phyloP scores from a whole-genome alignment of 2,797 vertebrate genomes.

The Arctocebus calabarensis region DNA sequence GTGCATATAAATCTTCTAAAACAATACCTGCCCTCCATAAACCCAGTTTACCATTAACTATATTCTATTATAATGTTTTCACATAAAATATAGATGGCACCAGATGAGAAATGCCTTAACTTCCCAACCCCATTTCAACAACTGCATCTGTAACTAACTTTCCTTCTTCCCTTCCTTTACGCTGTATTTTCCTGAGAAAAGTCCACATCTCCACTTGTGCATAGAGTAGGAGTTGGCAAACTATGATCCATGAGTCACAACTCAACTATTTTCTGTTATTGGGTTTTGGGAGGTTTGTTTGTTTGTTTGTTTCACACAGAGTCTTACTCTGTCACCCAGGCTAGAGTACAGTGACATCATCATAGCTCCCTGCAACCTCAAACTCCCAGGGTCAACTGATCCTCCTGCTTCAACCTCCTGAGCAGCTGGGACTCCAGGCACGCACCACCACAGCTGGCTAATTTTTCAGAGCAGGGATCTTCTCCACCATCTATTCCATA shows the following conservation, averaged over 20 bases:
- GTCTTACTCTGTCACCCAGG: not conserved
- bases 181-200: not conserved
- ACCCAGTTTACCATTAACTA: not conserved
- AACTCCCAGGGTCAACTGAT: not conserved
- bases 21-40: not conserved
- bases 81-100: not conserved
- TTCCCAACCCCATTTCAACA: not conserved
- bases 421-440: not conserved
- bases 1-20: not conserved
- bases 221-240: not conserved
- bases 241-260: not conserved
- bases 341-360: not conserved
- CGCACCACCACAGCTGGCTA: not conserved
- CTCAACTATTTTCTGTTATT: not conserved
- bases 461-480: not conserved
- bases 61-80: conserved; percentile 31
- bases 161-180: not conserved
- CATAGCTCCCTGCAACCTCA: not conserved
- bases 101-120: not conserved
- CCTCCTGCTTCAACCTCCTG: not conserved
- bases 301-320: not conserved
- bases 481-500: not conserved
- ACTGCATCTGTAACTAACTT: not conserved
- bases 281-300: not conserved
- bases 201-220: not conserved